Percentiles rank a stretch among this genome's conserved stretches.
These are phyloP conservation scores for Pampus argenteus DNA, from an alignment of 2,797 vertebrate genomes.

Conservation along the genomic window DNA sequence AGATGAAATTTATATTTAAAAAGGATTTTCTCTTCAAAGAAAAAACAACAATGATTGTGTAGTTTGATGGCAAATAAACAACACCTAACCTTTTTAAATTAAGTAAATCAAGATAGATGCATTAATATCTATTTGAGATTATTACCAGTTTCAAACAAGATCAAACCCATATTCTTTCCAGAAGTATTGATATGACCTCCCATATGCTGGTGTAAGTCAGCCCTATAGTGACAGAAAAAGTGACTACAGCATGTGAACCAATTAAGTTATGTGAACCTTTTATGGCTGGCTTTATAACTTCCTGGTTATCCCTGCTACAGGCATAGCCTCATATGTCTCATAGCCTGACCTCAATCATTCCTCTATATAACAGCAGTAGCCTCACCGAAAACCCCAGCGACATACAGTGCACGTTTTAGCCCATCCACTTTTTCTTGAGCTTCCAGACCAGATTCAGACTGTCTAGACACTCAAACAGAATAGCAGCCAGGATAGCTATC, in stretches of 20 bases:
- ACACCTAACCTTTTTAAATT: too few relatives aligned
- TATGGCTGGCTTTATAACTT: neutral
- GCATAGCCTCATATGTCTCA: neutral
- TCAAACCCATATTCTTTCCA: neutral
- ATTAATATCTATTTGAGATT: too few relatives aligned
- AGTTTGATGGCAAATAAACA: neutral
- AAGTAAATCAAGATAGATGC: neutral
- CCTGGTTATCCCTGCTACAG: neutral
- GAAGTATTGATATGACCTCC: neutral
- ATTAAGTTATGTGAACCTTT: neutral
- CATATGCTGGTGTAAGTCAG: neutral
- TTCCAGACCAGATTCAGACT: conserved; percentile 14
- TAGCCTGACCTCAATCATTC: conserved; percentile 5
- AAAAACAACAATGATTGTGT: neutral
- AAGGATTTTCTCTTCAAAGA: neutral
- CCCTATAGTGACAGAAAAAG: neutral
- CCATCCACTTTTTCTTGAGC: conserved; percentile 14
- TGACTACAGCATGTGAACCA: neutral
- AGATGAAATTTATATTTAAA: too few relatives aligned
- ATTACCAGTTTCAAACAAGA: neutral
- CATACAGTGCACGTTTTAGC: conserved; percentile 18
- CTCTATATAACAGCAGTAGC: conserved; percentile 4
- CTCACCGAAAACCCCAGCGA: conserved; percentile 18
- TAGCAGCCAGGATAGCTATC: conserved; percentile 1
- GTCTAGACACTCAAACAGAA: conserved; percentile 26